These are phyloP conservation scores for Neomonachus schauinslandi DNA, from an alignment of 2,113 vertebrate species.

Conservation along the genomic window DNA sequence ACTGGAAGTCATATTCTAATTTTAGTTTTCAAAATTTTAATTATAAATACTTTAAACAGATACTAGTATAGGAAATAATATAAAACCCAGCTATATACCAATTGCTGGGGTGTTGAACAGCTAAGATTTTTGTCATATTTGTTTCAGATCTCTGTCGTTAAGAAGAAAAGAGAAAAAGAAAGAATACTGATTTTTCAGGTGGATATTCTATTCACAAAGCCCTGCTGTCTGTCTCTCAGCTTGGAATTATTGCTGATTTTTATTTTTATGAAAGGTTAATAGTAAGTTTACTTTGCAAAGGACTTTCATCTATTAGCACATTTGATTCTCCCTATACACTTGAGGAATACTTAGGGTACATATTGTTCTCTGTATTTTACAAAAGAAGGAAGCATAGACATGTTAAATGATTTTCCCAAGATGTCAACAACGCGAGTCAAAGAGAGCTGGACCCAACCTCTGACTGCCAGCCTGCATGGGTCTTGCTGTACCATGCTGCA, in stretches of 20 bases:
- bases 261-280: constrained; percentile 28
- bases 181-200: background rate
- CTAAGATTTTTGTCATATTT: background rate
- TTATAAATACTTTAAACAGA: background rate
- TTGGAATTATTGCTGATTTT: background rate
- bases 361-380: background rate
- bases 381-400: background rate
- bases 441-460: background rate
- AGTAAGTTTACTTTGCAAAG: constrained; percentile 2
- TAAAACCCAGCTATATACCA: background rate
- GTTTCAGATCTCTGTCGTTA: background rate
- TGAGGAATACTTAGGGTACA: background rate
- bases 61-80: background rate
- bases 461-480: background rate
- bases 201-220: background rate
- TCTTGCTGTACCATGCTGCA: rapidly evolving
- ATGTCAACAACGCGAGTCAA: background rate
- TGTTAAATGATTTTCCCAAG: background rate
- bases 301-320: background rate
- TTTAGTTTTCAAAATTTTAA: background rate
- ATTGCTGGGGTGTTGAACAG: background rate
- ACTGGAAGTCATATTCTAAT: background rate
- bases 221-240: background rate
- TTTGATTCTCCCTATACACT: background rate
- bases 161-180: constrained; percentile 15